Base-by-base conservation (phyloP, 2,113 vertebrate species). In the Diadophis punctatus region DNA sequence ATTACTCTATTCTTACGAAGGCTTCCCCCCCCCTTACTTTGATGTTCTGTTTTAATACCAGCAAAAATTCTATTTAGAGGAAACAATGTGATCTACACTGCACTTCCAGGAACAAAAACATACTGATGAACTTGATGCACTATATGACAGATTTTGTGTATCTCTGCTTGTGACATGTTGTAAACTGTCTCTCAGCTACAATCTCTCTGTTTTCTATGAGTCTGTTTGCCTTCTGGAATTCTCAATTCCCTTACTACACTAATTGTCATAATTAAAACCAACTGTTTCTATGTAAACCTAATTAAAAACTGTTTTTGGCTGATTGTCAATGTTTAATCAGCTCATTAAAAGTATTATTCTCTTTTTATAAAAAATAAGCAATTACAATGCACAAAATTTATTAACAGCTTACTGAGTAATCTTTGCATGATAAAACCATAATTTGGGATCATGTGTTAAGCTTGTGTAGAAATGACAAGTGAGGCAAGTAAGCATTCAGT, bases 231-330 rank as follows among this genome's bases (percentile, higher is more conserved):
- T 68, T 88, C 93, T 90, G 34, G 39, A 80, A 63, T 30, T 84
- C 23, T n/a, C 90, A 14, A 93, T 94, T 96, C 94, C 92, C 80
- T 34, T 5, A 90, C 88, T 84, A 53, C 94, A 94, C 34, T 93
- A 91, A 94, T 93, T 94, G 88, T 94, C 96, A 92, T 86, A 90
- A 93, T 93, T 89, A 90, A 58, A 93, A 92, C 88, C 91, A 93
- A 80, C 91, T 96, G 94, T 94, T 96, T 93, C 60, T n/a, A 49
- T 90, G 91, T 94, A 96, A 96, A 96, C 93, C 92, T 97, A 96
- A 96, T 96, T 96, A 93, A 95, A 96, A 92, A 2, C 60, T 8
- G 88, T 90, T 96, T 95, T 94, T n/a, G 25, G 60, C 89, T 92
- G 94, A 94, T 95, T 87, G 68, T 87, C 92, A 85, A 22, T 95